These are phyloP conservation scores for Mesorhabditis belari DNA, from an alignment of 2,888 invertebrate species.

Conservation along the genomic window DNA sequence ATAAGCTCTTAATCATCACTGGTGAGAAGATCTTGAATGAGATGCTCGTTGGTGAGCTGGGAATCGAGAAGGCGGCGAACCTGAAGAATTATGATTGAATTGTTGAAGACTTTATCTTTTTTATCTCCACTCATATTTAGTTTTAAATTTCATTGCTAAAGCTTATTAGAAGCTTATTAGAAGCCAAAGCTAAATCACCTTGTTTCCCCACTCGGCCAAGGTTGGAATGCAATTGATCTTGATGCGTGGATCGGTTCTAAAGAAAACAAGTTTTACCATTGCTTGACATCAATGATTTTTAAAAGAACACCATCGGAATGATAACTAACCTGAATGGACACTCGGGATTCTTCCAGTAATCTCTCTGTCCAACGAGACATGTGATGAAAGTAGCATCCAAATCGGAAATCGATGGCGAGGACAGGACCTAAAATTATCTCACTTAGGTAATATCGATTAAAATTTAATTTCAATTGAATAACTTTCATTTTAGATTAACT, in stretches of 20 bases:
- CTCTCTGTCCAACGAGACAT: conserved; percentile 4
- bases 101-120: too few relatives aligned
- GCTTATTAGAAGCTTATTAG: too few relatives aligned
- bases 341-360: neutral
- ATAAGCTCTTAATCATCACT: neutral
- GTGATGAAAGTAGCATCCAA: conserved; percentile 5
- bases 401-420: neutral
- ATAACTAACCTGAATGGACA: neutral
- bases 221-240: conserved; percentile 14
- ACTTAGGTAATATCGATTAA: too few relatives aligned
- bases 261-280: neutral
- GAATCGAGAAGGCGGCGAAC: conserved; percentile 2
- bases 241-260: conserved; percentile 8
- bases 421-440: neutral
- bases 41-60: conserved; percentile 2
- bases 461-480: too few relatives aligned
- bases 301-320: neutral
- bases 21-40: conserved; percentile 1
- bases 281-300: neutral
- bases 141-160: too few relatives aligned
- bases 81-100: too few relatives aligned
- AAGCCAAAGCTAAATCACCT: neutral
- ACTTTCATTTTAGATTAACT: too few relatives aligned
- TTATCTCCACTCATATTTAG: too few relatives aligned
- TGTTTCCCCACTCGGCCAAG: conserved; percentile 7